These are phyloP conservation scores for Tor tambroides DNA, from an alignment of 2,113 vertebrate genomes.

Conservation along the genomic window DNA sequence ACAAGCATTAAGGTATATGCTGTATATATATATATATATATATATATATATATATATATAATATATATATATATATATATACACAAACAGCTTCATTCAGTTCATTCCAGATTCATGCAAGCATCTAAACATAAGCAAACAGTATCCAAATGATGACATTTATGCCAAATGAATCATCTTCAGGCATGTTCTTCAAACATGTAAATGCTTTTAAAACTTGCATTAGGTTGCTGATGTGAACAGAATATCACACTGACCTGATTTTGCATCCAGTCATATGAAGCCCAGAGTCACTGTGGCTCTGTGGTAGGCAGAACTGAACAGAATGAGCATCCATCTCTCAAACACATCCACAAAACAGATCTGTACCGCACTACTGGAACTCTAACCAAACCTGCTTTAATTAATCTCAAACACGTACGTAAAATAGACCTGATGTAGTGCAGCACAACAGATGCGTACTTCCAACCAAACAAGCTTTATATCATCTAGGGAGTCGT, in stretches of 20 bases:
- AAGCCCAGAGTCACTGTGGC: slow-evolving; percentile 75
- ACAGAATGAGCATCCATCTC: slow-evolving; percentile 73
- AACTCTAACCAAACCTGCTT: neutral
- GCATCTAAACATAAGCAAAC: neutral
- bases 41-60: neutral
- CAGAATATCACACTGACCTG: slow-evolving; percentile 68
- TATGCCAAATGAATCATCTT: neutral
- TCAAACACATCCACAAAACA: slow-evolving; percentile 4
- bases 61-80: neutral
- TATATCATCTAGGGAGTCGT: slow-evolving; percentile 14
- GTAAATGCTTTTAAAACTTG: neutral
- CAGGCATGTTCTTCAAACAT: slow-evolving; percentile 8
- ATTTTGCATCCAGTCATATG: slow-evolving; percentile 68
- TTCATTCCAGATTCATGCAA: neutral
- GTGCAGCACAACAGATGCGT: neutral
- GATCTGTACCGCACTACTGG: neutral
- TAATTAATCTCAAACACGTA: slow-evolving; percentile 26
- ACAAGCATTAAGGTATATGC: neutral
- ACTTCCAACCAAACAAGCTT: slow-evolving; percentile 31
- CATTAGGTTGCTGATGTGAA: slow-evolving; percentile 7
- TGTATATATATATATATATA: neutral
- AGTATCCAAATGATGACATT: neutral
- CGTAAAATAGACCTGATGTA: neutral
- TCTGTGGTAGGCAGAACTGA: slow-evolving; percentile 74
- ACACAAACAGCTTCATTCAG: neutral